Conservation (phyloP, 2,888 invertebrate genomes). For the Helleia helle region DNA sequence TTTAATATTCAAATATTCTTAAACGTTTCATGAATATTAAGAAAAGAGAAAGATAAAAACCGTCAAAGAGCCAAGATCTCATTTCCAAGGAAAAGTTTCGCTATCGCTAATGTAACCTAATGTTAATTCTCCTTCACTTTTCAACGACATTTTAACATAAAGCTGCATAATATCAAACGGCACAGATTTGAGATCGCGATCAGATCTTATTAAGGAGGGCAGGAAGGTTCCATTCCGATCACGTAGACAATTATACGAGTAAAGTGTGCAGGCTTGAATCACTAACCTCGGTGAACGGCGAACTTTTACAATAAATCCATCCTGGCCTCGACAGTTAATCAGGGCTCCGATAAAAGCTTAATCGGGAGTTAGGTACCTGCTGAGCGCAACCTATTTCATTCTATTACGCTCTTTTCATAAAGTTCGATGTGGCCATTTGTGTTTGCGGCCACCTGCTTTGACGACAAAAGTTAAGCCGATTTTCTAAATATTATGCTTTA, state of each 20-base stretch:
- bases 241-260: constrained; percentile 74
- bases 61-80: not conserved
- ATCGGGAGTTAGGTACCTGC: constrained; percentile 62
- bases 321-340: constrained; percentile 71
- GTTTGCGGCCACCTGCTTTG: constrained; percentile 1
- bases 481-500: no score
- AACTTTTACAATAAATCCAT: constrained; percentile 74
- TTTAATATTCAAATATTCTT: constrained; percentile 5
- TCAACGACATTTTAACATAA: not conserved
- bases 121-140: not conserved
- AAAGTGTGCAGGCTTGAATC: constrained; percentile 71
- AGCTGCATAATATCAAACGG: constrained; percentile 12
- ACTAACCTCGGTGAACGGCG: constrained; percentile 68
- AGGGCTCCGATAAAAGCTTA: constrained; percentile 71
- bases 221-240: constrained; percentile 60
- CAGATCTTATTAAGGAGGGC: constrained; percentile 64
- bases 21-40: constrained; percentile 1
- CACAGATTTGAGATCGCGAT: constrained; percentile 35
- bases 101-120: not conserved
- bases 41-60: not conserved
- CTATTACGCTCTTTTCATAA: constrained; percentile 20
- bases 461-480: not conserved
- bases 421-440: constrained; percentile 19
- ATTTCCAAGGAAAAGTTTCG: not conserved
- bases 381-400: constrained; percentile 33